phyloP scores from a whole-genome alignment of 1,140 invertebrate species.

The Hermatobates lingyangjiaoensis region DNA sequence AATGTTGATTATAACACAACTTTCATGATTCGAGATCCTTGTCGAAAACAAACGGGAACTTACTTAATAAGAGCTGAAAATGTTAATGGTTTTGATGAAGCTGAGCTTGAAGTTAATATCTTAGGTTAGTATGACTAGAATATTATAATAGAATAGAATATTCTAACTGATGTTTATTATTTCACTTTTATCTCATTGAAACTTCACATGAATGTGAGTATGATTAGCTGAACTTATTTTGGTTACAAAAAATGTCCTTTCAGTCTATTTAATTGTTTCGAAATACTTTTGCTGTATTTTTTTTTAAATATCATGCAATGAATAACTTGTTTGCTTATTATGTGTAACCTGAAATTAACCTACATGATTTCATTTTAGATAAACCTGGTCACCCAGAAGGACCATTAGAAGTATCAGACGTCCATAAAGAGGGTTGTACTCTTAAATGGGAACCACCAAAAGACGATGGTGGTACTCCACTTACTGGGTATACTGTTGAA shows the following conservation, averaged over 20 bases:
- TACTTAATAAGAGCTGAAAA: conserved; percentile 87
- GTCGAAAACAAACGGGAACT: conserved; percentile 65
- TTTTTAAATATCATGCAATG: too few species aligned
- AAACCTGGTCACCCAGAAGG: conserved; percentile 88
- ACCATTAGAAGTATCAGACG: conserved; percentile 74
- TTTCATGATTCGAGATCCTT: conserved; percentile 58
- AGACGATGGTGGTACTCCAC: conserved; percentile 84
- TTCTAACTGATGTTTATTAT: too few species aligned
- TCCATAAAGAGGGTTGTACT: conserved; percentile 89
- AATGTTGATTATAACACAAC: conserved; percentile 89
- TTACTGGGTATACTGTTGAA: conserved; percentile 77
- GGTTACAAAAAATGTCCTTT: too few species aligned
- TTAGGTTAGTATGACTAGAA: too few species aligned
- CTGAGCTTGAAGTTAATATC: conserved; percentile 82
- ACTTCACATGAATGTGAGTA: too few species aligned
- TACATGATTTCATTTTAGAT: conserved; percentile 32
- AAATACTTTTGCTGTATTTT: too few species aligned
- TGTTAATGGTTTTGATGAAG: conserved; percentile 79
- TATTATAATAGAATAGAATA: too few species aligned
- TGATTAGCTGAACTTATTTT: too few species aligned
- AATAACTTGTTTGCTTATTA: not conserved
- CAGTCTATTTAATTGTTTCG: too few species aligned
- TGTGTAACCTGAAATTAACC: too few species aligned
- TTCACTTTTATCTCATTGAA: too few species aligned
- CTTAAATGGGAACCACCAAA: conserved; percentile 88